These are phyloP conservation scores for Alligator sinensis DNA, from an alignment of 2,113 vertebrate genomes.

Conservation along the genomic window DNA sequence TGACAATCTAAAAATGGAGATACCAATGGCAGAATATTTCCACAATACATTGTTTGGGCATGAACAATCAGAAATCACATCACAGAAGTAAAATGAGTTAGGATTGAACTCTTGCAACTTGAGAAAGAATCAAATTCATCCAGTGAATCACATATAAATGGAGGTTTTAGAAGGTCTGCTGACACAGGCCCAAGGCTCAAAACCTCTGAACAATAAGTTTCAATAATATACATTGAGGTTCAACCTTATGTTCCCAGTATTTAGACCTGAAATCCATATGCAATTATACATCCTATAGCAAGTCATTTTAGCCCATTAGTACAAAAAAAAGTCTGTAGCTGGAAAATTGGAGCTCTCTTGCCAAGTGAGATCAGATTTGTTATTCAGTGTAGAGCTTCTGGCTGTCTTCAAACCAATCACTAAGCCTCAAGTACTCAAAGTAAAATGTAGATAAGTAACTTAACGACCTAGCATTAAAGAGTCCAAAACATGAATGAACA, in stretches of 20 bases:
- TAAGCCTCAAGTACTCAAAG: not conserved
- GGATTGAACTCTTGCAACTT: not conserved
- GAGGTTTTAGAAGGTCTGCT: not conserved
- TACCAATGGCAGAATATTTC: not conserved
- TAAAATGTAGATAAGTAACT: not conserved
- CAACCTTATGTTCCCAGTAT: not conserved
- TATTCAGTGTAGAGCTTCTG: not conserved
- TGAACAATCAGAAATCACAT: not conserved
- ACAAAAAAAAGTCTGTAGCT: not conserved
- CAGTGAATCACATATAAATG: not conserved
- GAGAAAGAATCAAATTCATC: not conserved
- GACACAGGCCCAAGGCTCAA: not conserved
- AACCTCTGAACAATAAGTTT: not conserved
- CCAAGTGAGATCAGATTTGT: not conserved
- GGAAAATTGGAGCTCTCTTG: not conserved
- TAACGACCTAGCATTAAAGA: not conserved
- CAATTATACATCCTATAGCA: not conserved
- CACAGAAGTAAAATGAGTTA: not conserved
- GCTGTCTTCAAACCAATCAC: not conserved
- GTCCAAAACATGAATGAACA: not conserved
- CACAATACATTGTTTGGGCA: not conserved
- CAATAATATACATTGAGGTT: not conserved
- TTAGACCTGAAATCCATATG: not conserved
- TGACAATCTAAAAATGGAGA: not conserved
- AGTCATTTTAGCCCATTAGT: not conserved